Base-by-base conservation (phyloP, 2,113 vertebrate species). In the Gymnarchus niloticus region DNA sequence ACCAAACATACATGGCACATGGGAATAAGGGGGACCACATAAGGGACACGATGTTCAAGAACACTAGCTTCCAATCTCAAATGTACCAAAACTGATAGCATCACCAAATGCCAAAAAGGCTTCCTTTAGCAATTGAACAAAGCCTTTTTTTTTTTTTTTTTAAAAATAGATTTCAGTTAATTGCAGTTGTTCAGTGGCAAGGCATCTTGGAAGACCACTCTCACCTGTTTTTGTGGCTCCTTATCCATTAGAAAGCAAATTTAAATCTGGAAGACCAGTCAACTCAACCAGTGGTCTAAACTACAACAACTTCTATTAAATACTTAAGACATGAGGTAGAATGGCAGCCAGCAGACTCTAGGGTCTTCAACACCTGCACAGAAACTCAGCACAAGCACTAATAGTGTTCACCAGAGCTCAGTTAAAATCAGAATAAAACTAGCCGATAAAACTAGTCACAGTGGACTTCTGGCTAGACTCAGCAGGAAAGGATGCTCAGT, bases 291-390 rank as follows among this genome's bases (percentile, higher is more conserved):
- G 44, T 28, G 25, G 23, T 28, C 49, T 41, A 56, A 84, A 51
- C 25, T 54, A 6, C 76, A 49, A 33, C 37, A 12, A 85, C 65
- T 54, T 37, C 48, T 54, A 9, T 46, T n/a, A 49, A 84, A 65
- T 78, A 76, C 41, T 28, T 61, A 77, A 82, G 80, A 82, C 28
- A 5, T 56, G 49, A 52, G 84, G 65, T 73, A 73, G 83, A 73
- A 73, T 49, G 46, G 10, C 3, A 21, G 59, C n/a, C 83, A 54
- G 59, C 44, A 73, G 25, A 23, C n/a, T 9, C 17, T 28, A 59
- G 23, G 37, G 54, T 33, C 5, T 46, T 44, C 56, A 59, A 41
- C 61, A 44, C 21, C 44, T 23, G 76, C 23, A 9, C 3, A 23
- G 44, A 37, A 48, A 44, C 76, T 44, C 76, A 46, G 21, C 76